Evolutionary conservation across 1,140 invertebrate species (phyloP), one percentile per base, ranked within the genome.

Genomic region (Leguminivora glycinivorella): DNA sequence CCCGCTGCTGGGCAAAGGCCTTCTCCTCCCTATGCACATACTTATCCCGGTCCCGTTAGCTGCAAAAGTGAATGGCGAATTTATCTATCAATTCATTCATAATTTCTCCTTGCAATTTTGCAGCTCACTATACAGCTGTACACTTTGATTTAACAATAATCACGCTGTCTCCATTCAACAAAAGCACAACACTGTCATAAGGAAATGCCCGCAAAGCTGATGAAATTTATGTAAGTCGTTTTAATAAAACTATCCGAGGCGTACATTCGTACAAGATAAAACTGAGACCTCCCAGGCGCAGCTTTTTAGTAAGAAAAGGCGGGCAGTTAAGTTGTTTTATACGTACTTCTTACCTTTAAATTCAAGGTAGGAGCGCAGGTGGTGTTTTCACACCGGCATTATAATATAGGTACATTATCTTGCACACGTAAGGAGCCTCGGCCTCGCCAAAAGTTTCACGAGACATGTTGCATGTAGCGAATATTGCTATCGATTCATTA

Each of bases 181-280:
- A 52, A 22, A 52, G 47, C 19, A 22, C 47, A 22, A 10, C 4
- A 52, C 47, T 19, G 0, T 7, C 19, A 52, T 52, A 52, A 52
- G 47, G 47, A 52, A 52, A 52, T 52, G 19, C 47, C 6, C 22
- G 6, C 47, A 19, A 52, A 52, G 47, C 0, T 10, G n/a, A 22
- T 52, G 47, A 22, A 52, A 9, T 22, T 22, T 52, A 52, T 52
- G 43, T 52, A 47, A 52, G 17, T 52, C 6, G 19, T 9, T 52
- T 22, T 52, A 52, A 22, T 22, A 9, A 9, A 52, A 22, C 47
- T 52, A 52, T 52, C 47, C 7, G 47, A 22, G 47, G 17, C 19
- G 47, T 52, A 22, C 56, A n/a, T 60, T 26, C 24, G 14, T 63
- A 63, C 58, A 63, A 63, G 58, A 63, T 63, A 63, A 29, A 60